These are phyloP conservation scores for Cassiopea xamachana DNA, from an alignment of 30 jellyfish, hydroid and myxozoan species.

Conservation along the genomic window DNA sequence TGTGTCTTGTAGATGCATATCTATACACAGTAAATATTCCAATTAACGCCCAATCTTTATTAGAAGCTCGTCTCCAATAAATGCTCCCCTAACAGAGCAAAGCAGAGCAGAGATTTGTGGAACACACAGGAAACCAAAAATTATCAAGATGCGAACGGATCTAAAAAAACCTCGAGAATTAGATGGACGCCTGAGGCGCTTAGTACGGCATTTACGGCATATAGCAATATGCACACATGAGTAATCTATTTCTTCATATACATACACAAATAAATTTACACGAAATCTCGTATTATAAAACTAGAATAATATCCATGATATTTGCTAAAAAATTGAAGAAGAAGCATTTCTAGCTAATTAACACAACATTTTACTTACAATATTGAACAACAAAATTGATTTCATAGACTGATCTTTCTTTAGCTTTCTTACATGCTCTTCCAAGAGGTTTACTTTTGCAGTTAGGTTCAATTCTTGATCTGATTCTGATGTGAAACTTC, in stretches of 20 bases:
- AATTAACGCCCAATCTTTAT: no score
- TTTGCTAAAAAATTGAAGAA: not conserved
- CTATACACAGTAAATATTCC: no score
- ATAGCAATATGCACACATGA: not conserved
- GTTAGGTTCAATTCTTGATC: not conserved
- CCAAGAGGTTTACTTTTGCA: not conserved
- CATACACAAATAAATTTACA: no score
- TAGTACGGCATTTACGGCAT: not conserved
- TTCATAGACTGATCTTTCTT: not conserved
- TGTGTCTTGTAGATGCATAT: no score
- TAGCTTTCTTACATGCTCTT: not conserved
- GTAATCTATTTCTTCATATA: no score
- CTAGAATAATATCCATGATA: not conserved
- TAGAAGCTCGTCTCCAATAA: no score
- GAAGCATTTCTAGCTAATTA: not conserved
- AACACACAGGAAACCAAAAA: no score
- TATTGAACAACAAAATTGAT: not conserved
- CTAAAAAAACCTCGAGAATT: no score
- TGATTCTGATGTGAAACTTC: not conserved
- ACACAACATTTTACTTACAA: not conserved
- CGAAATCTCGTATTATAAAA: not conserved
- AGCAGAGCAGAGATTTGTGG: no score
- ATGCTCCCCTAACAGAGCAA: no score
- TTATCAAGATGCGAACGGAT: no score
- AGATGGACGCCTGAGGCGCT: no score